Conservation (phyloP, 1,140 invertebrate genomes). For the Ooceraea biroi region DNA sequence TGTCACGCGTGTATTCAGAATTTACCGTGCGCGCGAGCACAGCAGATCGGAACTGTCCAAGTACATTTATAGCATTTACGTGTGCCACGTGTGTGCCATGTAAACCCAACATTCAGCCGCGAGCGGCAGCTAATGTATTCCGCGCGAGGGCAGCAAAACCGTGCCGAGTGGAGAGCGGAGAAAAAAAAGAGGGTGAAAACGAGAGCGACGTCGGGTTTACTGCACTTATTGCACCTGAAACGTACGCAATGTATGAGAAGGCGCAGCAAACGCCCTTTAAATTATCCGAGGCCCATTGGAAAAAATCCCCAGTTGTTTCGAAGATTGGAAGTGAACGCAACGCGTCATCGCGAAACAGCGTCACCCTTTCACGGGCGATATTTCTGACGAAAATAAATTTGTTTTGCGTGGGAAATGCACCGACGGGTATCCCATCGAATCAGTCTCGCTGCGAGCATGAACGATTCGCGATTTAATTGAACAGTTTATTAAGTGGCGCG, state of each 20-base stretch:
- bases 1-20: constrained; percentile 48
- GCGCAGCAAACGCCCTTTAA: not conserved
- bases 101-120: not conserved
- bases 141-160: not conserved
- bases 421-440: not conserved
- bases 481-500: not conserved
- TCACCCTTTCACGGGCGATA: too few relatives aligned
- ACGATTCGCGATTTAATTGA: not conserved
- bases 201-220: constrained; percentile 10
- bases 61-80: constrained; percentile 62
- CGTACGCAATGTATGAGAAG: not conserved
- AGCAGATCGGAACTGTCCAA: constrained; percentile 56
- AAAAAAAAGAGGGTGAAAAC: not conserved
- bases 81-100: constrained; percentile 23
- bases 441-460: not conserved
- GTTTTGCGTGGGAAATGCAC: not conserved
- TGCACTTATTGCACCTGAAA: not conserved
- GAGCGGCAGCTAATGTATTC: constrained; percentile 19
- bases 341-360: too few relatives aligned
- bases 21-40: constrained; percentile 32
- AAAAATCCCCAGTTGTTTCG: too few relatives aligned
- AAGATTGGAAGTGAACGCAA: too few relatives aligned
- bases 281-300: too few relatives aligned
- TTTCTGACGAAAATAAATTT: too few relatives aligned
- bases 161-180: not conserved